A percentile compares a stretch with the other conserved stretches of the same genome.
Evolutionary conservation across 2,113 vertebrate genomes (phyloP).

Genomic region (Xyliphius kryptos): DNA sequence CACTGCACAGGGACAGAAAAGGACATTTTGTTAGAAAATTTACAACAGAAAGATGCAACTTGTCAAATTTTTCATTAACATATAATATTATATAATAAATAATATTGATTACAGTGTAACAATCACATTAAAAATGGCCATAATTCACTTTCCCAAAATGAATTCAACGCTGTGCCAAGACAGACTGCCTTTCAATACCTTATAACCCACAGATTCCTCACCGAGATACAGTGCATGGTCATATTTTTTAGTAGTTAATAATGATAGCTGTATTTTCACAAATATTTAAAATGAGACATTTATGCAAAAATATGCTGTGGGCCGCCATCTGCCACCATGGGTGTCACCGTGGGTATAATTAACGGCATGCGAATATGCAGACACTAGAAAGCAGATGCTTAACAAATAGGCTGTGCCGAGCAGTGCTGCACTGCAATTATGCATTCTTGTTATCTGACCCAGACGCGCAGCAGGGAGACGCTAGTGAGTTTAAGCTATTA

Average conservation of each 20-base stretch:
- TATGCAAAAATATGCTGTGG: no score
- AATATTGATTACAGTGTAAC: no score
- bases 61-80: no score
- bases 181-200: background rate
- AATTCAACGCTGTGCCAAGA: background rate
- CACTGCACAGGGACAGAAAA: constrained; percentile 64
- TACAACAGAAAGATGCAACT: no score
- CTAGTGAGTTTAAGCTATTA: constrained; percentile 11
- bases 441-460: constrained; percentile 13
- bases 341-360: constrained; percentile 17
- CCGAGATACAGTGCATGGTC: background rate
- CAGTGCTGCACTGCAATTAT: constrained; percentile 22
- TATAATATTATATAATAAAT: no score
- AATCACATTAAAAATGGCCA: no score
- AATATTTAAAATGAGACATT: no score
- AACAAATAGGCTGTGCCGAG: constrained; percentile 20
- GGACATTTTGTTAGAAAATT: no score
- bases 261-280: background rate
- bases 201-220: background rate
- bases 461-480: constrained; percentile 7
- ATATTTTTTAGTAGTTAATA: background rate
- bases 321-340: no score
- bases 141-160: no score
- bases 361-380: constrained; percentile 4
- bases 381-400: constrained; percentile 18